Evolutionary conservation across 2,888 invertebrate genomes (phyloP), one percentile per base, ranked within the genome.

Genomic region (Melitaea athalia): DNA sequence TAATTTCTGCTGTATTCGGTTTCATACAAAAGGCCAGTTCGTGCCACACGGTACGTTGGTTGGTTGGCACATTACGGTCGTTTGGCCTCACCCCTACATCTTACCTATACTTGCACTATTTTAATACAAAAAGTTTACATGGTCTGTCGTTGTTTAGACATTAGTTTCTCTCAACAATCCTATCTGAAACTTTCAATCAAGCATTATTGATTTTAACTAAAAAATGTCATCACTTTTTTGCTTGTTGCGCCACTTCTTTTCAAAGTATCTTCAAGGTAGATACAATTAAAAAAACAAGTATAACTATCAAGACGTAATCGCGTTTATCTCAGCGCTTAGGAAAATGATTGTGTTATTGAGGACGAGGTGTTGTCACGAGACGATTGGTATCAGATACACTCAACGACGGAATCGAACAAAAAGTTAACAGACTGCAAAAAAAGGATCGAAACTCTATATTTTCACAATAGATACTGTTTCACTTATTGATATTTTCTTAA

Each of bases 281-380:
- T 10, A 5, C 12, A 17, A 42, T 14, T 17, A 38, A 31, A 60
- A 65, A 33, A 43, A 2, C 24, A 24, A 10, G 55, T 60, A 66
- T 50, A 61, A 63, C 66, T 67, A 64, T 68, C 33, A 70, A 38
- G 24, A 67, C 63, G 65, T 68, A 63, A 68, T 67, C 69, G 60
- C 59, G 67, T 72, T 74, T 63, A 64, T 68, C 72, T 72, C 55
- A 70, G 14, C 59, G 43, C 12, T 53, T 45, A 31, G 52, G 59
- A 71, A 64, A n/a, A 69, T 68, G 66, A 67, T 65, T 63, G 63
- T 70, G 67, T 50, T 74, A 71, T 72, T 69, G 68, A 68, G 71
- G 68, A 68, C 74, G 71, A 73, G 73, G 73, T 67, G 50, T 52
- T 63, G 62, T 64, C 52, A 17, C 61, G 45, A 63, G 63, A 64